Conservation (phyloP, 2,888 invertebrate genomes). For the Chrysomela aeneicollis region DNA sequence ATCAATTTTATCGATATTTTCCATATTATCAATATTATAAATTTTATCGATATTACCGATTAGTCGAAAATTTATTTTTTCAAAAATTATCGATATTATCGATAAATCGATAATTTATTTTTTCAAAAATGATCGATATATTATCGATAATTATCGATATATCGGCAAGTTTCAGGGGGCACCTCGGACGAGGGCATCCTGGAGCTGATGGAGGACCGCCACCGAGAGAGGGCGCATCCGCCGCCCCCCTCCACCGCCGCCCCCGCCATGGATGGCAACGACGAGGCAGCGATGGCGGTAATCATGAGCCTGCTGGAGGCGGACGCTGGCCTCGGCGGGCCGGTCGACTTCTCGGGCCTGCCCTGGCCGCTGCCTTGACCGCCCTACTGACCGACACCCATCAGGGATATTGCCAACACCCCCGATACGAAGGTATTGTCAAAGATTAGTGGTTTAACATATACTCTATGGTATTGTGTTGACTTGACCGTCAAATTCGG, state of each 20-base stretch:
- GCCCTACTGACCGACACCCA: conserved; percentile 27
- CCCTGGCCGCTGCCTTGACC: conserved; percentile 83
- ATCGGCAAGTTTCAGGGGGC: conserved; percentile 51
- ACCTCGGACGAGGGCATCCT: conserved; percentile 65
- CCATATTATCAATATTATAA: too few relatives aligned
- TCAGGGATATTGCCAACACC: neutral
- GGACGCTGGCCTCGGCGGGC: conserved; percentile 87
- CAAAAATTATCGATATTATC: too few relatives aligned
- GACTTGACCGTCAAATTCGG: too few relatives aligned
- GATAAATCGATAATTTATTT: too few relatives aligned
- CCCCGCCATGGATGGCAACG: conserved; percentile 74
- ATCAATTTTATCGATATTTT: neutral
- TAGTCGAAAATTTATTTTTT: too few relatives aligned
- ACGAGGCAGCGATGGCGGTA: conserved; percentile 91
- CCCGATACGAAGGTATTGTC: neutral
- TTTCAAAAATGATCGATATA: too few relatives aligned
- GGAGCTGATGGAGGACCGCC: conserved; percentile 65
- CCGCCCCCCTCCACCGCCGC: conserved; percentile 57
- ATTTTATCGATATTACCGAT: too few relatives aligned
- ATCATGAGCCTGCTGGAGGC: conserved; percentile 91
- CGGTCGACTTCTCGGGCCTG: conserved; percentile 84
- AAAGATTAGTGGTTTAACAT: too few relatives aligned
- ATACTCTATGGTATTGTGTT: too few relatives aligned
- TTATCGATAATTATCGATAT: too few relatives aligned
- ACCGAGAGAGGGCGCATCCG: conserved; percentile 51